Conservation (phyloP, 2,797 vertebrate species). For the Podarcis lilfordi region DNA sequence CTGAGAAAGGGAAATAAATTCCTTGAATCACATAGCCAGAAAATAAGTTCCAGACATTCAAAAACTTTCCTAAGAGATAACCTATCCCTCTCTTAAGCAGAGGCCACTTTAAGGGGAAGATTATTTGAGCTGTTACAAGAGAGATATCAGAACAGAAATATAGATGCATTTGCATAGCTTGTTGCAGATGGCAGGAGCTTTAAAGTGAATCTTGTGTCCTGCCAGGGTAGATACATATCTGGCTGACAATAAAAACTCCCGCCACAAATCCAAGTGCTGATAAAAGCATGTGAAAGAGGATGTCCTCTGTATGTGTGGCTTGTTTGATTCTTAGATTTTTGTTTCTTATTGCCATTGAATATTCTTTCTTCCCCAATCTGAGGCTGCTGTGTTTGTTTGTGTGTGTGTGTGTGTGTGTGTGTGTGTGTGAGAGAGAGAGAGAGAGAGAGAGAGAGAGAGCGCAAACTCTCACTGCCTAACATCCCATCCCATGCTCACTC, state of each 20-base stretch:
- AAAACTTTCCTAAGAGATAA: neutral
- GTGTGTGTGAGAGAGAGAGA: no score
- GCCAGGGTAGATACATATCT: neutral
- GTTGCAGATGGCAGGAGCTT: no score
- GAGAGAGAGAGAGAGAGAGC: neutral
- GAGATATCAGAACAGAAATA: neutral
- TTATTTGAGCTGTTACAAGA: neutral
- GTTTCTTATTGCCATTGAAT: neutral
- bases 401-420: no score
- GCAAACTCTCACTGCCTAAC: neutral
- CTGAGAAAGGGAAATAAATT: neutral
- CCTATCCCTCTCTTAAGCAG: neutral
- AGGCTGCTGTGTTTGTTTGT: neutral
- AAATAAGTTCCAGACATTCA: conserved; percentile 15
- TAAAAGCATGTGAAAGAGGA: neutral
- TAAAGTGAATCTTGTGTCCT: neutral
- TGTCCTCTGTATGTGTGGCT: neutral
- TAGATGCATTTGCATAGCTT: neutral
- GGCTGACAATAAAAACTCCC: neutral
- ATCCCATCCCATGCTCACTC: neutral
- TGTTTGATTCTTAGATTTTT: neutral
- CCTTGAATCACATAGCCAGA: neutral
- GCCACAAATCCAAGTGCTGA: neutral
- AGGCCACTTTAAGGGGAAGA: neutral
- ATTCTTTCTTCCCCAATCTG: neutral